Evolutionary conservation across 2,113 vertebrate species (phyloP).

Genomic region (Capricornis sumatraensis): DNA sequence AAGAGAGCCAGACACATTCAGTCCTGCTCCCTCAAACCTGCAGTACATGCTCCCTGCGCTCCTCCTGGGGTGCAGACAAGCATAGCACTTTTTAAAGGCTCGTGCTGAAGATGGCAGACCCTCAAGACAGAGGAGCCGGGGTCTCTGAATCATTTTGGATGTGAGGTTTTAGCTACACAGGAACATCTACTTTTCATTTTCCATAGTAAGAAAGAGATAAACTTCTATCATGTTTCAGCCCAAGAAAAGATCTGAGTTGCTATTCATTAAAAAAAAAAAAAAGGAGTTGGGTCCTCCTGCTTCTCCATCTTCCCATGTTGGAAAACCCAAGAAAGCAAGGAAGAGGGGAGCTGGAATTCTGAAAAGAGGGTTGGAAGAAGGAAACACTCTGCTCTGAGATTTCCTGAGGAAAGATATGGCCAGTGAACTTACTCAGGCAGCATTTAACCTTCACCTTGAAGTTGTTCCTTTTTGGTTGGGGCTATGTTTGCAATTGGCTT

Average conservation of each 20-base stretch:
- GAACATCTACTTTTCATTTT: not conserved
- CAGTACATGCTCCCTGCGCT: not conserved
- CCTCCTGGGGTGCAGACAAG: not conserved
- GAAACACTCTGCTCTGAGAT: not conserved
- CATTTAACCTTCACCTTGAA: not conserved
- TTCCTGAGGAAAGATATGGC: not conserved
- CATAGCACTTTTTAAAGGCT: not conserved
- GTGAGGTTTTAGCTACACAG: not conserved
- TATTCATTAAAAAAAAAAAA: not conserved
- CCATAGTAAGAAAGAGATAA: not conserved
- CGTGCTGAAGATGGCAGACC: not conserved
- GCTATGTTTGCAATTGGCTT: not conserved
- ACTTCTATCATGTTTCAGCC: not conserved
- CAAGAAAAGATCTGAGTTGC: not conserved
- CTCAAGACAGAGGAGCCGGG: not conserved
- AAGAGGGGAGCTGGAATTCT: not conserved
- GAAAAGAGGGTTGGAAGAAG: not conserved
- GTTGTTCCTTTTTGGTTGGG: not conserved
- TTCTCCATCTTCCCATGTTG: not conserved
- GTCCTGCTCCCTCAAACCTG: not conserved
- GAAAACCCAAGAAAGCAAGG: not conserved
- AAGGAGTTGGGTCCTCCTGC: not conserved
- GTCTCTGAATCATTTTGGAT: not conserved
- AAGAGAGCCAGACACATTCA: not conserved
- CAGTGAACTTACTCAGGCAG: not conserved